These are phyloP conservation scores for Motacilla alba DNA, from an alignment of 2,113 vertebrate genomes.

Conservation along the genomic window DNA sequence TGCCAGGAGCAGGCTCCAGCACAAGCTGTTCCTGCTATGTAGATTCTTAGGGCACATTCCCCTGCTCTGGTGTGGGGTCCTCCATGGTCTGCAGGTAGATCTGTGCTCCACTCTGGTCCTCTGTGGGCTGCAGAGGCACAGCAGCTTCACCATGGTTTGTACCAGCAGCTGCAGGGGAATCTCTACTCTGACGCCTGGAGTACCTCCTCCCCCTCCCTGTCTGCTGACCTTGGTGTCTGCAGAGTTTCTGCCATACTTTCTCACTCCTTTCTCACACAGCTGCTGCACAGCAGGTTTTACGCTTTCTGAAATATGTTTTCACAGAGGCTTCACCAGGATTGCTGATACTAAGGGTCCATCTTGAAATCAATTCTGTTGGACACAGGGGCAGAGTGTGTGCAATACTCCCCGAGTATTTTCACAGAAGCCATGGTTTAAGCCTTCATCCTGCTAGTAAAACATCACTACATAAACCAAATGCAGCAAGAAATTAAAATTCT, in stretches of 20 bases:
- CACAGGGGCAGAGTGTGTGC: neutral
- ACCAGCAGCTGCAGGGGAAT: neutral
- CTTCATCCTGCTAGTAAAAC: neutral
- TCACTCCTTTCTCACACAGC: neutral
- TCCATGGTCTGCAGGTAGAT: neutral
- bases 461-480: neutral
- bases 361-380: neutral
- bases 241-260: neutral
- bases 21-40: rapidly evolving
- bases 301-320: neutral
- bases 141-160: neutral
- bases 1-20: neutral
- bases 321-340: neutral
- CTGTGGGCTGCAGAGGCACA: neutral
- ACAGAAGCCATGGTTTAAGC: neutral
- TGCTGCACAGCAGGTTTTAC: neutral
- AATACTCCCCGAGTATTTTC: neutral
- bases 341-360: neutral
- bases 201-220: neutral
- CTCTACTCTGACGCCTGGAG: neutral
- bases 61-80: neutral
- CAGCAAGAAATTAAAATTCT: neutral
- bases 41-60: too few relatives aligned
- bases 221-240: neutral
- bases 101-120: neutral